Percentiles rank a stretch among this genome's conserved stretches.
Conservation (phyloP, 2,797 vertebrate species). For the Acestrorhynchus altus region DNA sequence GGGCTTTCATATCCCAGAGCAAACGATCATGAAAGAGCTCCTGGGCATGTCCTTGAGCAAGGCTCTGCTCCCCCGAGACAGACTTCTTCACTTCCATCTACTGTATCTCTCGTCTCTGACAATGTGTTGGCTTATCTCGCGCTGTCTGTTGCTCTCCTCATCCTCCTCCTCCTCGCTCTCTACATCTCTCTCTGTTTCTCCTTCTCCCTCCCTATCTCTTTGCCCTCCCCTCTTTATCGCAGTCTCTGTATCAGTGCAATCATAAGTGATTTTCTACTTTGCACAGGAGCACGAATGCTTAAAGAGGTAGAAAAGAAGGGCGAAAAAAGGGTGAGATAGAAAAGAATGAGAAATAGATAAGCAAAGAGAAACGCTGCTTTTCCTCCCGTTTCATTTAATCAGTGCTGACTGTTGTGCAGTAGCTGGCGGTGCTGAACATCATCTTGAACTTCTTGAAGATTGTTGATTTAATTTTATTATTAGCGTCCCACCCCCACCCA, state of each 20-base stretch:
- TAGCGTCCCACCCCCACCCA: too few relatives aligned
- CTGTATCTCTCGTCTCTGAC: slow-evolving; percentile 51
- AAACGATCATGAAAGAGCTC: slow-evolving; percentile 57
- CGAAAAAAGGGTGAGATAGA: neutral
- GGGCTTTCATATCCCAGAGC: slow-evolving; percentile 57
- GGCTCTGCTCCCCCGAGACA: slow-evolving; percentile 45
- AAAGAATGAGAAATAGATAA: slow-evolving; percentile 9
- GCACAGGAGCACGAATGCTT: neutral
- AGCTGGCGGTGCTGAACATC: neutral
- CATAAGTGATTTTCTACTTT: slow-evolving; percentile 33
- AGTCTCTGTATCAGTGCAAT: slow-evolving; percentile 18
- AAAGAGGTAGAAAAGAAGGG: neutral
- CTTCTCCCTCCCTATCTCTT: slow-evolving; percentile 9
- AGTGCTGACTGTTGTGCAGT: neutral
- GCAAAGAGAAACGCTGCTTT: neutral
- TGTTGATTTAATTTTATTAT: too few relatives aligned
- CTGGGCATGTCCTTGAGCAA: slow-evolving; percentile 56
- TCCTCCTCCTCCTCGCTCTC: slow-evolving; percentile 8
- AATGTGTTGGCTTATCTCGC: slow-evolving; percentile 39
- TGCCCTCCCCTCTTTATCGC: slow-evolving; percentile 1
- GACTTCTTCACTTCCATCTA: slow-evolving; percentile 47
- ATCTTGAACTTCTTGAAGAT: neutral
- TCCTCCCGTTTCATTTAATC: neutral
- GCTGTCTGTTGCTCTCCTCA: slow-evolving; percentile 27
- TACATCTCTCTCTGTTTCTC: slow-evolving; percentile 31